Base-by-base conservation (phyloP, 2,888 invertebrate genomes). In the Lasioglossum vierecki region DNA sequence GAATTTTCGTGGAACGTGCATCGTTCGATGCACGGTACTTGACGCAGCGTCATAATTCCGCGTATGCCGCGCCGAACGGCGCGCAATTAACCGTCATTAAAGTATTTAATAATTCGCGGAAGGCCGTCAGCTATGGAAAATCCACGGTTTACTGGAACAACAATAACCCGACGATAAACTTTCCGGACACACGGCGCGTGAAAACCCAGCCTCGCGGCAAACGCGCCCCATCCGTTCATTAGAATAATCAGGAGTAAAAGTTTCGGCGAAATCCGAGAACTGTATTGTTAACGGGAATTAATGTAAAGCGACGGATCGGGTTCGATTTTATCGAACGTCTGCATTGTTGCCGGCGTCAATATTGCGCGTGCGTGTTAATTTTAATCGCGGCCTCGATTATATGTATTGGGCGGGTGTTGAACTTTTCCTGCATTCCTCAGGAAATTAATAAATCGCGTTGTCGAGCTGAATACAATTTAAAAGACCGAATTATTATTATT, bases 301-400 rank as follows among this genome's bases (percentile, higher is more conserved):
- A 63, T 41, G 66, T 41, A 49, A 66, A 72, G 8, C 63, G 63
- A 15, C 18, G 18, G 30, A 44, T 76, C 22, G 71, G 30, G 41
- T 26, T 39, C 63, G 53, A 83, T 83, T 81, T 81, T 53, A 66
- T 76, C 49, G 53, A 22, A 6, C 15, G n/a, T 26, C 22, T 22
- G 72, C 68, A 26, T 66, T 26, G 66, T 72, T 22, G 22, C 66
- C 35, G 6, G 18, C 6, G 72, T 72, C n/a, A 66, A 82, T 72
- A 82, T 81, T 63, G 71, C 57, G 79, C 15, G 49, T 26, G 39
- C 22, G 79, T 60, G 39, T 63, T 66, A 80, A 68, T 81, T 81
- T 81, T 68, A 49, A 68, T 44, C 44, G 18, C n/a, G 11, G 1
- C 11, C 26, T 18, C 26, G 46, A 49, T 71, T 63, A 71, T 39